Percentiles rank a stretch among this genome's conserved stretches.
These are phyloP conservation scores for Ruditapes philippinarum DNA, from an alignment of 1,140 invertebrate genomes.

Conservation along the genomic window DNA sequence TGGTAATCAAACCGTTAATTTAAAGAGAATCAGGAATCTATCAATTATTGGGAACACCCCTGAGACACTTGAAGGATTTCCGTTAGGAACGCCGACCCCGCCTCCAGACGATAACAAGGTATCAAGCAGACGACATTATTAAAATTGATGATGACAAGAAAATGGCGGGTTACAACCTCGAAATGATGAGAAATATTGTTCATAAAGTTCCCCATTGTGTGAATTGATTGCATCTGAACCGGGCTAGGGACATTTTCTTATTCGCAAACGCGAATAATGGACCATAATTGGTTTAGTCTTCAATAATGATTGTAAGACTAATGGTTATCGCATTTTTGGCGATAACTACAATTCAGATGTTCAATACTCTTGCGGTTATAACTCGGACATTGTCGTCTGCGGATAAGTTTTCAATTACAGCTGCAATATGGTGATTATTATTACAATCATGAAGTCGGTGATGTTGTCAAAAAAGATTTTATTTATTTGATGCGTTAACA, in stretches of 20 bases:
- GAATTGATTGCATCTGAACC: conserved; percentile 40
- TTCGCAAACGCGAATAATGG: conserved; percentile 42
- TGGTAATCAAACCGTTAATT: background rate
- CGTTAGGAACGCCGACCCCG: conserved; percentile 22
- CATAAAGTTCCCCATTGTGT: conserved; percentile 42
- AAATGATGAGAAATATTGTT: conserved; percentile 62
- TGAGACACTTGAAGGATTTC: conserved; percentile 43
- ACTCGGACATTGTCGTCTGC: background rate
- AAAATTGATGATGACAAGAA: conserved; percentile 64
- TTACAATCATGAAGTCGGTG: background rate
- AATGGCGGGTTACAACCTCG: conserved; percentile 61
- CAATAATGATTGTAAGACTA: conserved; percentile 22
- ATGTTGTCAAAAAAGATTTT: background rate
- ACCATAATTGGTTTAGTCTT: conserved; percentile 45
- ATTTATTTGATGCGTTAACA: no score
- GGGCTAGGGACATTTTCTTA: conserved; percentile 33
- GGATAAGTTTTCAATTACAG: background rate
- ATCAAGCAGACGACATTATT: conserved; percentile 55
- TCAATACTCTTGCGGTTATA: background rate
- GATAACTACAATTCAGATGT: background rate
- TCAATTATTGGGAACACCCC: conserved; percentile 46
- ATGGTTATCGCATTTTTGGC: conserved; percentile 30
- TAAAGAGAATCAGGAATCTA: conserved; percentile 29
- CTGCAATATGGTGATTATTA: background rate
- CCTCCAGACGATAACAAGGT: conserved; percentile 10